phyloP scores from a whole-genome alignment of 2,797 vertebrate species.

The Artibeus jamaicensis region DNA sequence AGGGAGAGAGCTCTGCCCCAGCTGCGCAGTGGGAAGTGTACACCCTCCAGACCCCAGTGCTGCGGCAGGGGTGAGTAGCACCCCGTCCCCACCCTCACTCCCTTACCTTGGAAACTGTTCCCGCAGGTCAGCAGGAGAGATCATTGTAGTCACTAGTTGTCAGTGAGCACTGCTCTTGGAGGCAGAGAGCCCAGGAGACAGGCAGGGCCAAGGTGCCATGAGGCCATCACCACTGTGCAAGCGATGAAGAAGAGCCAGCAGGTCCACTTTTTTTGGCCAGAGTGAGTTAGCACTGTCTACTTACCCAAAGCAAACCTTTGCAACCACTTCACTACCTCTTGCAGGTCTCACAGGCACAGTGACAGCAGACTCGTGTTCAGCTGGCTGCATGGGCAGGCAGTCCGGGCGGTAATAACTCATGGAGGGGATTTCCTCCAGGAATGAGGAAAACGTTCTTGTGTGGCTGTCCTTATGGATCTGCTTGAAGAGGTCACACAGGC shows the following conservation, averaged over 20 bases:
- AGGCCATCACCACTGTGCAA: conserved; percentile 16
- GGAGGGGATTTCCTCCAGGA: background rate
- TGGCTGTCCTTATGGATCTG: background rate
- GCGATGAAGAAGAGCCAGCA: background rate
- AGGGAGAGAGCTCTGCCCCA: background rate
- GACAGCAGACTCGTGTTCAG: background rate
- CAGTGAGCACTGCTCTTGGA: background rate
- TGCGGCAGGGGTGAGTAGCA: background rate
- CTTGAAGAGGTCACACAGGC: background rate
- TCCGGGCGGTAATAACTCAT: background rate
- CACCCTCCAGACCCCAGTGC: background rate
- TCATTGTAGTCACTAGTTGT: background rate
- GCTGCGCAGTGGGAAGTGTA: background rate
- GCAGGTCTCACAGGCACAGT: accelerated
- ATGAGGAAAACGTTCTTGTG: background rate
- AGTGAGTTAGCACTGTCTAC: background rate
- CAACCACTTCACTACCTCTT: conserved; percentile 74
- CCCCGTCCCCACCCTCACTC: background rate
- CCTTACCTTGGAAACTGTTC: background rate
- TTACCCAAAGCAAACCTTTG: background rate
- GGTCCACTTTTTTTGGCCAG: background rate
- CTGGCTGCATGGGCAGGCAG: background rate
- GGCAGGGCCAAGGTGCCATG: background rate
- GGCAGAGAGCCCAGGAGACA: background rate
- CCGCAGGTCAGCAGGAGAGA: background rate